Evolutionary conservation across 1,140 invertebrate genomes (phyloP).

Genomic region (Temnothorax curvispinosus): DNA sequence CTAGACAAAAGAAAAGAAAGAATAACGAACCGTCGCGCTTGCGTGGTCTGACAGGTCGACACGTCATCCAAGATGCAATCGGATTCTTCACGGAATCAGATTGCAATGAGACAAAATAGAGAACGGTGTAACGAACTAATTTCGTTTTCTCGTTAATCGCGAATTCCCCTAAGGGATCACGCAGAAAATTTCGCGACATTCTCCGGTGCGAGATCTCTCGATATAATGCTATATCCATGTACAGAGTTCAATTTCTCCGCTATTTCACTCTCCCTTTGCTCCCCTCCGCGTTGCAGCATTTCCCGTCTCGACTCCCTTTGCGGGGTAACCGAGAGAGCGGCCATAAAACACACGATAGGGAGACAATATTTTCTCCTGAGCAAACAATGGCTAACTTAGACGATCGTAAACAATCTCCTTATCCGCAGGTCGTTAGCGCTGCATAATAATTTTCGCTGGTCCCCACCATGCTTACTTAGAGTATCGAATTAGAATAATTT

Average conservation of each 20-base stretch:
- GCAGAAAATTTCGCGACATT: conserved; percentile 56
- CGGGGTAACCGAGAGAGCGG: conserved; percentile 61
- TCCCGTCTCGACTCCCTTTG: conserved; percentile 42
- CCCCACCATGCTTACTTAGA: conserved; percentile 6
- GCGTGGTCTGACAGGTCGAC: conserved; percentile 25
- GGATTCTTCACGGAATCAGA: background rate
- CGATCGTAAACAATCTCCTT: conserved; percentile 73
- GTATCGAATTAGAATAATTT: conserved; percentile 36
- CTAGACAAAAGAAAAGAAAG: conserved; percentile 29
- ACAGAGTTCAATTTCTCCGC: conserved; percentile 47
- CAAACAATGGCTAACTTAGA: conserved; percentile 74
- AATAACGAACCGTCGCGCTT: conserved; percentile 8
- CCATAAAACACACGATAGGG: conserved; percentile 72
- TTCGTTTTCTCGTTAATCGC: conserved; percentile 50
- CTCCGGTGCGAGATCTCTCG: conserved; percentile 52
- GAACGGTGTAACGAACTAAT: conserved; percentile 21
- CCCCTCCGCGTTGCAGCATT: background rate
- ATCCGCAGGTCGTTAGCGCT: conserved; percentile 72
- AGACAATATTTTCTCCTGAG: conserved; percentile 72
- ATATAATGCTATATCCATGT: conserved; percentile 31
- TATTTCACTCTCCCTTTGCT: conserved; percentile 52
- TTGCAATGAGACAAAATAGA: background rate
- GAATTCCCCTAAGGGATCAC: background rate
- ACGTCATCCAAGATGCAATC: conserved; percentile 40
- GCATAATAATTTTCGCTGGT: conserved; percentile 69